These are phyloP conservation scores for Sisor rabdophorus DNA, from an alignment of 2,113 vertebrate genomes.

Conservation along the genomic window DNA sequence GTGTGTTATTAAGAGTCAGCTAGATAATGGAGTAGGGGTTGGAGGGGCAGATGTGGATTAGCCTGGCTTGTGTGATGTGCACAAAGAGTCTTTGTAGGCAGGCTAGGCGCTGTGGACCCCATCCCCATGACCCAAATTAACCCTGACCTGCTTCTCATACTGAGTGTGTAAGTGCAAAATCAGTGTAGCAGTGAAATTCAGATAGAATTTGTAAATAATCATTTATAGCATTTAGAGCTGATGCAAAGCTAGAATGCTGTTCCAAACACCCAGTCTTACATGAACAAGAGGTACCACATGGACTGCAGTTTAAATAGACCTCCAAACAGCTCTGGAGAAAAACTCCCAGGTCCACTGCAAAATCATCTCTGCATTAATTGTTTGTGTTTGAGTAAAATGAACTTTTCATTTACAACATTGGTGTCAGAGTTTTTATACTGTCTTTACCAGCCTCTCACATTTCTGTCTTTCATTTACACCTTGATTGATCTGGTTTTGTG, in stretches of 20 bases:
- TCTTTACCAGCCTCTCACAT: too few relatives aligned
- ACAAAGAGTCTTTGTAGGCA: conserved; percentile 49
- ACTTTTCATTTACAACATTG: too few relatives aligned
- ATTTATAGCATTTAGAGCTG: neutral
- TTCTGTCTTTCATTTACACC: too few relatives aligned
- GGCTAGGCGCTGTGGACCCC: conserved; percentile 34
- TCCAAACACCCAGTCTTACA: neutral
- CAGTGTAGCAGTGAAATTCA: neutral
- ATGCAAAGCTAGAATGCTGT: neutral
- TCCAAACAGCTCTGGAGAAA: too few relatives aligned
- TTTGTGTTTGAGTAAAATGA: too few relatives aligned
- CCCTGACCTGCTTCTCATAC: conserved; percentile 17
- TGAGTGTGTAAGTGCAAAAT: conserved; percentile 1
- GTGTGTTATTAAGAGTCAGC: conserved; percentile 22
- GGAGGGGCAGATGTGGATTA: conserved; percentile 28
- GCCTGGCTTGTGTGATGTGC: conserved; percentile 29
- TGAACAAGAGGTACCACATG: neutral
- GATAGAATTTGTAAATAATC: neutral
- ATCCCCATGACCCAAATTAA: conserved; percentile 42
- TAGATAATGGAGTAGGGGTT: neutral
- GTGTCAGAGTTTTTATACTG: too few relatives aligned
- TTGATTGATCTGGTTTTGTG: too few relatives aligned
- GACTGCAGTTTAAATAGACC: too few relatives aligned
- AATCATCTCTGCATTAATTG: too few relatives aligned
- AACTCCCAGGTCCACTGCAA: too few relatives aligned